phyloP scores from a whole-genome alignment of 2,797 vertebrate species.

The Gila robusta region DNA sequence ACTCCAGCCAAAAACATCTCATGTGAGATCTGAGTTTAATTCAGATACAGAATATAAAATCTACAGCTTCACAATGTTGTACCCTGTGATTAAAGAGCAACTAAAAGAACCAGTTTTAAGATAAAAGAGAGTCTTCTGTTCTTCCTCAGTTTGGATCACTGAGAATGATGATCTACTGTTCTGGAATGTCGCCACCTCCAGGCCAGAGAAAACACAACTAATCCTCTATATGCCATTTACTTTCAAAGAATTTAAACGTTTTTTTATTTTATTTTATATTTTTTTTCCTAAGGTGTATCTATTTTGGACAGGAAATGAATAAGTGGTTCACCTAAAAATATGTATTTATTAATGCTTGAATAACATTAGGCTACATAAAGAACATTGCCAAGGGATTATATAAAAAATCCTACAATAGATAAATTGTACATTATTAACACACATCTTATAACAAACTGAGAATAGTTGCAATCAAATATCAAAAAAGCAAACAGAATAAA shows the following conservation, averaged over 20 bases:
- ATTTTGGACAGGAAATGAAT: not conserved
- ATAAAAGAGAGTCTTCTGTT: not conserved
- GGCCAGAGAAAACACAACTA: not conserved
- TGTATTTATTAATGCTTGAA: not conserved
- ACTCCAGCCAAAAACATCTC: not conserved
- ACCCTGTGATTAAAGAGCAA: not conserved
- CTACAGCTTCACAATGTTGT: too few species aligned
- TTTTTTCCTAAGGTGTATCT: too few species aligned
- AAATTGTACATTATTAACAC: not conserved
- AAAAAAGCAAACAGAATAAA: not conserved
- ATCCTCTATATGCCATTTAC: not conserved
- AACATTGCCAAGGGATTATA: not conserved
- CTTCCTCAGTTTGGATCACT: not conserved
- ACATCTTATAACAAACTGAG: too few species aligned
- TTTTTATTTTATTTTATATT: too few species aligned
- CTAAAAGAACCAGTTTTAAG: not conserved
- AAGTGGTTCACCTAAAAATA: not conserved
- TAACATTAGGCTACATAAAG: not conserved
- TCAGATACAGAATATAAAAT: not conserved
- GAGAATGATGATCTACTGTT: not conserved
- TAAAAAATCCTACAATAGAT: not conserved
- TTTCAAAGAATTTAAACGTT: not conserved
- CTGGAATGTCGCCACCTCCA: slow-evolving; percentile 24
- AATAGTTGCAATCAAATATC: too few species aligned
- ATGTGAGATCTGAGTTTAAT: not conserved